Conservation (phyloP, 1,140 invertebrate species). For the Drosophila nigromelanica region DNA sequence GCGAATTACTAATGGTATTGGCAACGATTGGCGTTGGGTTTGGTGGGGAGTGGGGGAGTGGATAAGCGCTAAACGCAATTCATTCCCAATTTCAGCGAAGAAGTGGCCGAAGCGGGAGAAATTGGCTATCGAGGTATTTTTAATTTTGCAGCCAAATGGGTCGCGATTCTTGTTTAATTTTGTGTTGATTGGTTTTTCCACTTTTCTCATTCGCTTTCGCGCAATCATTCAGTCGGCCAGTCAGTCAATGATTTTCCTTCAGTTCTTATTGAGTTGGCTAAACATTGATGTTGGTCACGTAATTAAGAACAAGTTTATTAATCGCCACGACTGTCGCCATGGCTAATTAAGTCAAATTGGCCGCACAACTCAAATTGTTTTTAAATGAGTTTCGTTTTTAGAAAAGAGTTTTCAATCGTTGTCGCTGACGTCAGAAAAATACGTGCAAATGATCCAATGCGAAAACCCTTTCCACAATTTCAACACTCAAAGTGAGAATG, state of each 20-base stretch:
- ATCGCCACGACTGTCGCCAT: constrained; percentile 40
- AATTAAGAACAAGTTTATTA: constrained; percentile 75
- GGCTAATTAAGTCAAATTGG: constrained; percentile 73
- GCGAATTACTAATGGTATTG: constrained; percentile 48
- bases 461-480: constrained; percentile 17
- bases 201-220: constrained; percentile 1
- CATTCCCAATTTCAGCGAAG: constrained; percentile 46
- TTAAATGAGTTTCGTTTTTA: constrained; percentile 39
- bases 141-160: constrained; percentile 64
- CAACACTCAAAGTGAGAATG: constrained; percentile 62
- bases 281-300: constrained; percentile 59
- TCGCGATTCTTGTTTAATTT: constrained; percentile 60
- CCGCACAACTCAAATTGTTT: constrained; percentile 55
- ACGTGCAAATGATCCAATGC: constrained; percentile 53
- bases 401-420: constrained; percentile 1
- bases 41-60: background rate
- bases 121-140: constrained; percentile 58
- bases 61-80: constrained; percentile 68
- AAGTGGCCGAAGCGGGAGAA: constrained; percentile 18
- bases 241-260: constrained; percentile 26
- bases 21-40: background rate
- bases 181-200: constrained; percentile 52
- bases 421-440: constrained; percentile 5
- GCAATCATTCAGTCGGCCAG: constrained; percentile 4
- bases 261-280: constrained; percentile 39